These are phyloP conservation scores for Athene cunicularia DNA, from an alignment of 2,113 vertebrate genomes.

Conservation along the genomic window DNA sequence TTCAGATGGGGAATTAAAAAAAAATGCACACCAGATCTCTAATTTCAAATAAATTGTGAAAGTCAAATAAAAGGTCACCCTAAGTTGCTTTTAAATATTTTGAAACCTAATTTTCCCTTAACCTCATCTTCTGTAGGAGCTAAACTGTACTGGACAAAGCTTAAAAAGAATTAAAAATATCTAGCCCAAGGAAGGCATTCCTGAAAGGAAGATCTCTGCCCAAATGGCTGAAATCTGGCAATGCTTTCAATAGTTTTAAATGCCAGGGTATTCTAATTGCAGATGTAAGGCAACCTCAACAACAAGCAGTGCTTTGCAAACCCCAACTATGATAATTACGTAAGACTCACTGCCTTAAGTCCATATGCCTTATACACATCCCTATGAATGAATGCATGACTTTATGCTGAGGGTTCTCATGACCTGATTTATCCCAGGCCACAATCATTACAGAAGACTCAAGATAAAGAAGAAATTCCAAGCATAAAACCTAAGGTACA, in stretches of 20 bases:
- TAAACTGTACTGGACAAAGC: not conserved
- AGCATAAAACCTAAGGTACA: not conserved
- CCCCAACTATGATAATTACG: not conserved
- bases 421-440: not conserved
- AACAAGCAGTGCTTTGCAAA: not conserved
- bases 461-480: not conserved
- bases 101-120: not conserved
- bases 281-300: not conserved
- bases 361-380: fast-evolving
- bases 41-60: not conserved
- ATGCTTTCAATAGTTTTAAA: not conserved
- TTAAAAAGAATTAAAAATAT: not conserved
- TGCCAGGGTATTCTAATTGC: not conserved
- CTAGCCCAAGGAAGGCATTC: not conserved
- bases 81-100: not conserved
- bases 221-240: not conserved
- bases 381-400: not conserved
- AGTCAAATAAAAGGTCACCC: not conserved
- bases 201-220: not conserved
- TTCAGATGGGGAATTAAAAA: not conserved
- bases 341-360: not conserved
- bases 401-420: not conserved
- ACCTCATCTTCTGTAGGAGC: not conserved
- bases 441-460: not conserved
- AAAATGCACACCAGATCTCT: not conserved